These are phyloP conservation scores for Anhinga rufa DNA, from an alignment of 2,113 vertebrate species.

Conservation along the genomic window DNA sequence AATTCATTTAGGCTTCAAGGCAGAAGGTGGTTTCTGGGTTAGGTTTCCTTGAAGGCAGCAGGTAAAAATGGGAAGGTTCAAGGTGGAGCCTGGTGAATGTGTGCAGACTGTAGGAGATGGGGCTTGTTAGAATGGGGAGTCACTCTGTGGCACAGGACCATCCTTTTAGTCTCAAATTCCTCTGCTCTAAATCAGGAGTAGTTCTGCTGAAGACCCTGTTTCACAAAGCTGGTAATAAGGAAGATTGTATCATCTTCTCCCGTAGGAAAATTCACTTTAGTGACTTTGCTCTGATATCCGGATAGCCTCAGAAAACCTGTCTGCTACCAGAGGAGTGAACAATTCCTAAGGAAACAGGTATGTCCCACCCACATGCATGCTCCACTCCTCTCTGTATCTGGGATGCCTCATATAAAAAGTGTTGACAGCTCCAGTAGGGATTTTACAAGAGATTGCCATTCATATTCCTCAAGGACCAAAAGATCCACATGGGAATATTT, in stretches of 20 bases:
- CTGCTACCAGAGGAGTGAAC: background rate
- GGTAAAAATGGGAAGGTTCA: background rate
- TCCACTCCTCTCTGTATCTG: slow-evolving; percentile 23
- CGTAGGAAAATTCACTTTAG: background rate
- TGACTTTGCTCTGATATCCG: background rate
- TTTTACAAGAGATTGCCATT: slow-evolving; percentile 64
- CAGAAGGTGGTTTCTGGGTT: background rate
- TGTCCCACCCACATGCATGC: background rate
- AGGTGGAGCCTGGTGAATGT: background rate
- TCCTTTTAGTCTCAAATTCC: background rate
- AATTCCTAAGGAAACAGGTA: slow-evolving; percentile 4
- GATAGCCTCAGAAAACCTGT: slow-evolving; percentile 3
- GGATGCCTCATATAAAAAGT: slow-evolving; percentile 41
- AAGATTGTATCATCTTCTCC: background rate
- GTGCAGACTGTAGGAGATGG: background rate
- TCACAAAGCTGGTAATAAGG: background rate
- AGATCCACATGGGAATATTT: slow-evolving; percentile 75
- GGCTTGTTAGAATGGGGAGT: background rate
- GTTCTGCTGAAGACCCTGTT: background rate
- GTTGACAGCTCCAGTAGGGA: slow-evolving; percentile 38
- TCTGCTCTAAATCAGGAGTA: background rate
- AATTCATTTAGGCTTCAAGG: background rate
- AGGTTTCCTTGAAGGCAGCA: background rate
- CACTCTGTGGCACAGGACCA: background rate
- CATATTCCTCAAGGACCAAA: slow-evolving; percentile 64